These are phyloP conservation scores for Cremastinae sp. DNA, from an alignment of 2,888 invertebrate genomes.

Conservation along the genomic window DNA sequence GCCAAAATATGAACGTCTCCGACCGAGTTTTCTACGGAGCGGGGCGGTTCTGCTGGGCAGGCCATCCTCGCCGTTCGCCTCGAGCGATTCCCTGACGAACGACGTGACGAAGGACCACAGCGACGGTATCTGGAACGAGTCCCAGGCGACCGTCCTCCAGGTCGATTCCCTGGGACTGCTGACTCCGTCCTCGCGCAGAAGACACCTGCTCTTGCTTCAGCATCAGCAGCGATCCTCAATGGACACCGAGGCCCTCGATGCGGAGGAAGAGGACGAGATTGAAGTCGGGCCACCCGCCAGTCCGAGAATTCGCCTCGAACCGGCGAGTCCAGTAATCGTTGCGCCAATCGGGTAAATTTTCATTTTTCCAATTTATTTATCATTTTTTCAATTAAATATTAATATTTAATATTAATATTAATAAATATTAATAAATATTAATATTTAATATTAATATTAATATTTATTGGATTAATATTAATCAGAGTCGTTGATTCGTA, in stretches of 20 bases:
- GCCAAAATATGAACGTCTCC: conserved; percentile 58
- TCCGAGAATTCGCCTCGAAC: conserved; percentile 75
- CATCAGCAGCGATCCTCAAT: conserved; percentile 93
- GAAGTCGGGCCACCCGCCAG: conserved; percentile 72
- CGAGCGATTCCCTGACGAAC: conserved; percentile 91
- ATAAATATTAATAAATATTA: too few relatives aligned
- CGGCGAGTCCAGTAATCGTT: conserved; percentile 72
- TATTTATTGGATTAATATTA: too few relatives aligned
- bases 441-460: too few relatives aligned
- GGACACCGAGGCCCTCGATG: conserved; percentile 91
- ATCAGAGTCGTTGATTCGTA: too few relatives aligned
- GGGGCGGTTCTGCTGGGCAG: conserved; percentile 66
- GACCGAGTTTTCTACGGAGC: conserved; percentile 62
- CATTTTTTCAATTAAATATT: conserved; percentile 75
- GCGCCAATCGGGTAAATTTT: conserved; percentile 69
- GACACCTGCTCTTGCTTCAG: conserved; percentile 88
- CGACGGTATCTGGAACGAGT: conserved; percentile 94
- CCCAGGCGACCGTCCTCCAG: conserved; percentile 91
- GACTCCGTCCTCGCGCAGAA: conserved; percentile 90
- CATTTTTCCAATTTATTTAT: conserved; percentile 69
- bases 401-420: too few relatives aligned
- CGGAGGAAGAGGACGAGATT: conserved; percentile 79
- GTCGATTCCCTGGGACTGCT: conserved; percentile 86
- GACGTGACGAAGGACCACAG: conserved; percentile 91
- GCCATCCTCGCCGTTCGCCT: conserved; percentile 88